These are phyloP conservation scores for Chymomyza procnemis DNA, from an alignment of 2,888 invertebrate species.

Conservation along the genomic window DNA sequence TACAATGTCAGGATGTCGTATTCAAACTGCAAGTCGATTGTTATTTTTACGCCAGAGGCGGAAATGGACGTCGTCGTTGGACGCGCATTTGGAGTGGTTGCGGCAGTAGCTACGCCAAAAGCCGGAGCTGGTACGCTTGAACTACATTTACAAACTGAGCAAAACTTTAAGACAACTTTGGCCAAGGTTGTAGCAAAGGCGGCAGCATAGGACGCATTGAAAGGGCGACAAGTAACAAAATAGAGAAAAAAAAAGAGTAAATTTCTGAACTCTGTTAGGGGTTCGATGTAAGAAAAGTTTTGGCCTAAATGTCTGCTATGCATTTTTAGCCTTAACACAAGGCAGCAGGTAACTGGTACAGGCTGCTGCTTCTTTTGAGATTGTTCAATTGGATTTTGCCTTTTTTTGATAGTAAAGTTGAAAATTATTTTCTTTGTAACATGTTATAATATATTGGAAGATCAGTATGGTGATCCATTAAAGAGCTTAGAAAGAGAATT, in stretches of 20 bases:
- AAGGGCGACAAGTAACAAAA: constrained; percentile 9
- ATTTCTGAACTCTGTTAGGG: constrained; percentile 1
- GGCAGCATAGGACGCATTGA: constrained; percentile 33
- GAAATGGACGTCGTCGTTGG: constrained; percentile 51
- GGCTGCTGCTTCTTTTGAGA: background rate
- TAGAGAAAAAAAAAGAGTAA: constrained; percentile 6
- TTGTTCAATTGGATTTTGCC: background rate
- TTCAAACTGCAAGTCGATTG: constrained; percentile 68
- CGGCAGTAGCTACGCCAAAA: too few relatives aligned
- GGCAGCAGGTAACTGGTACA: background rate
- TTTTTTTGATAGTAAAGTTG: background rate
- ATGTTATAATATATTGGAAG: too few relatives aligned
- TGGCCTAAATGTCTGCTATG: background rate
- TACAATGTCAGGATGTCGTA: background rate
- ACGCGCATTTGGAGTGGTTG: background rate
- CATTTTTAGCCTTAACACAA: background rate
- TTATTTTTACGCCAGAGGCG: constrained; percentile 67
- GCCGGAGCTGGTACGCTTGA: background rate
- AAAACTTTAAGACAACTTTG: constrained; percentile 62
- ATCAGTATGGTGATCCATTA: too few relatives aligned
- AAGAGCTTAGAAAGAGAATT: too few relatives aligned
- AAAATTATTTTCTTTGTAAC: too few relatives aligned
- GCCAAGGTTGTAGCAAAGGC: constrained; percentile 9
- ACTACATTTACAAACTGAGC: constrained; percentile 7
- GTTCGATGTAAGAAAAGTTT: constrained; percentile 34